Evolutionary conservation across 2,113 vertebrate species (phyloP), one percentile per base, ranked within the genome.

Genomic region (Phocoena phocoena): DNA sequence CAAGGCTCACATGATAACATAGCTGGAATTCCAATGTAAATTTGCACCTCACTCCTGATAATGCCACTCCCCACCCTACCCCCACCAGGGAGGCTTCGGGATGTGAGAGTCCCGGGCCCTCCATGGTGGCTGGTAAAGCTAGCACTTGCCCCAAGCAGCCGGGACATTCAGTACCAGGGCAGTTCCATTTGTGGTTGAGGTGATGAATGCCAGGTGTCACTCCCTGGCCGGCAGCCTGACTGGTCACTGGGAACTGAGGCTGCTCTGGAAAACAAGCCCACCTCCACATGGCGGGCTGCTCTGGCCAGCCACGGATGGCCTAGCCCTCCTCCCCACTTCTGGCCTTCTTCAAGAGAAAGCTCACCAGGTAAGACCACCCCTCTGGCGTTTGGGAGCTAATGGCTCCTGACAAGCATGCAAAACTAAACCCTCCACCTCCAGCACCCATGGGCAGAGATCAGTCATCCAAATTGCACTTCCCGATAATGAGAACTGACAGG

Each of bases 1-100:
- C 6, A 21, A 93, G 47, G 53, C 50, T 68, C n/a, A 70, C 2
- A n/a, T 36, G 84, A 88, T 81, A 90, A 55, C 95, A 95, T 77
- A 96, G 95, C 81, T 95, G 62, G 71, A 76, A 94, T 98, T 97
- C 95, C 70, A 0, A 5, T 12, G 47, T 94, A 93, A 70, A 17
- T 26, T 8, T 62, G 33, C 84, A 80, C 55, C 18, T 31, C 1
- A 15, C 36, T 92, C 33, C 88, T 60, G 83, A 82, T 12, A 60
- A 41, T 53, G 79, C 50, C 58, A 26, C 5, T 17, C 41, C 58
- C 31, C 36, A 65, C 36, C 38, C 31, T 10, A 4, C 17, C 20
- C 71, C 55, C 0, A 11, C 47, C 21, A 41, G 15, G 58, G 36
- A 84, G 91, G 74, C 62, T 28, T 3, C 1, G 0, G 25, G 36